phyloP scores from a whole-genome alignment of 1,140 invertebrate genomes.

The Aricia agestis region DNA sequence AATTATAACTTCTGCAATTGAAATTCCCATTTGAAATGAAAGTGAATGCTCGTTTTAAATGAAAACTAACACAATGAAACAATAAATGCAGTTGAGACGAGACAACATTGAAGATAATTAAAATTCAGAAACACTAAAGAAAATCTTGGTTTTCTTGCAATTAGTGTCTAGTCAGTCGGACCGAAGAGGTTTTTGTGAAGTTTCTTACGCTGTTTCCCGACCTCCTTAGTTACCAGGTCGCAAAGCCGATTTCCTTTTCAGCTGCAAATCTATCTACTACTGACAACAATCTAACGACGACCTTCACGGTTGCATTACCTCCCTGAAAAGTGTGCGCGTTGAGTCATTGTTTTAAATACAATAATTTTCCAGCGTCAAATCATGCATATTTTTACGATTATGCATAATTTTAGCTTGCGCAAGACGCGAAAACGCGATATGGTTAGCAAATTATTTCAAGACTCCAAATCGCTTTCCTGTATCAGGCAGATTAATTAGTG shows the following conservation, averaged over 20 bases:
- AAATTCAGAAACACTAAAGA: slow-evolving; percentile 18
- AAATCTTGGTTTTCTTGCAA: slow-evolving; percentile 43
- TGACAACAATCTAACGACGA: slow-evolving; percentile 46
- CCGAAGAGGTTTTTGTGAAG: slow-evolving; percentile 45
- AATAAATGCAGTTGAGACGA: neutral
- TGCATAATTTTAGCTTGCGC: neutral
- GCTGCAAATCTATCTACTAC: slow-evolving; percentile 35
- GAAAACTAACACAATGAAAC: neutral
- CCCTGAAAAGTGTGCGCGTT: slow-evolving; percentile 9
- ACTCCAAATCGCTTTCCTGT: neutral
- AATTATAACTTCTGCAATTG: slow-evolving; percentile 13
- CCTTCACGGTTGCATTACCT: slow-evolving; percentile 53
- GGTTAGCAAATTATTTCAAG: neutral
- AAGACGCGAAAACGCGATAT: neutral
- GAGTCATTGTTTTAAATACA: slow-evolving; percentile 15
- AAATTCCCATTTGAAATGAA: slow-evolving; percentile 7
- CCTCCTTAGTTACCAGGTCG: slow-evolving; percentile 49
- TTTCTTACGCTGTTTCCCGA: slow-evolving; percentile 53
- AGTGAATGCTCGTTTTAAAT: neutral
- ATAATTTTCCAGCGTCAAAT: neutral
- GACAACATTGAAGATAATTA: slow-evolving; percentile 19
- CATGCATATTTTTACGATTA: neutral
- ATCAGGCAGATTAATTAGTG: neutral
- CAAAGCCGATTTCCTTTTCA: slow-evolving; percentile 53
- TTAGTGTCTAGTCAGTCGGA: slow-evolving; percentile 46